Percentiles rank a stretch among this genome's conserved stretches.
These are phyloP conservation scores for Selenia dentaria DNA, from an alignment of 2,888 invertebrate genomes.

Conservation along the genomic window DNA sequence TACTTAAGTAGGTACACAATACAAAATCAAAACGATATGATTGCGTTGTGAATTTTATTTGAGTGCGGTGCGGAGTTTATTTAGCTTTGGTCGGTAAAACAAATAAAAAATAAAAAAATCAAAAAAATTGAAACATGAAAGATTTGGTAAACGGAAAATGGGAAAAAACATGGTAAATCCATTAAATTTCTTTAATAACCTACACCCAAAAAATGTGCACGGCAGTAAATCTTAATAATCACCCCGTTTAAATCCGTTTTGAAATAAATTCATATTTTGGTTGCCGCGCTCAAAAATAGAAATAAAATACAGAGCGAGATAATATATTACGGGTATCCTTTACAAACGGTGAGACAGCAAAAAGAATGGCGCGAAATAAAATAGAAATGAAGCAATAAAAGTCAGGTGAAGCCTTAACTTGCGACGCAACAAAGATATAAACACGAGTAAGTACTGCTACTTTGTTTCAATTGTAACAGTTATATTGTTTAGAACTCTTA, in stretches of 20 bases:
- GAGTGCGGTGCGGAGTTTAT: too few species aligned
- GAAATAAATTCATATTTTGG: constrained; percentile 24
- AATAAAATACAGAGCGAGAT: constrained; percentile 26
- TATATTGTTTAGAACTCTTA: constrained; percentile 17
- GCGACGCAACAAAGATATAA: constrained; percentile 23
- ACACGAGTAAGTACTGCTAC: constrained; percentile 15
- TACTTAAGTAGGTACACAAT: too few species aligned
- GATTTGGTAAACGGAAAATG: not conserved
- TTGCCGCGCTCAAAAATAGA: constrained; percentile 22
- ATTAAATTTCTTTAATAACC: constrained; percentile 6
- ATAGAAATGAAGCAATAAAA: constrained; percentile 37
- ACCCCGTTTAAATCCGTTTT: constrained; percentile 20
- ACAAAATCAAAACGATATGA: too few species aligned
- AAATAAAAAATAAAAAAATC: too few species aligned
- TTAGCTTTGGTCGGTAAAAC: too few species aligned
- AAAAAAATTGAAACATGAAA: constrained; percentile 1
- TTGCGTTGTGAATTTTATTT: too few species aligned
- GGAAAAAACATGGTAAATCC: not conserved
- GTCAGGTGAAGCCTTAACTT: constrained; percentile 37
- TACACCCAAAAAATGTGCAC: constrained; percentile 12
- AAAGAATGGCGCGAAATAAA: constrained; percentile 39
- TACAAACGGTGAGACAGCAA: constrained; percentile 30
- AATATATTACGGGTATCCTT: constrained; percentile 29
- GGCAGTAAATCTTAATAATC: constrained; percentile 19
- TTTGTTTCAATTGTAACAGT: constrained; percentile 26